These are phyloP conservation scores for Trichopria drosophilae DNA, from an alignment of 2,888 invertebrate genomes.

Conservation along the genomic window DNA sequence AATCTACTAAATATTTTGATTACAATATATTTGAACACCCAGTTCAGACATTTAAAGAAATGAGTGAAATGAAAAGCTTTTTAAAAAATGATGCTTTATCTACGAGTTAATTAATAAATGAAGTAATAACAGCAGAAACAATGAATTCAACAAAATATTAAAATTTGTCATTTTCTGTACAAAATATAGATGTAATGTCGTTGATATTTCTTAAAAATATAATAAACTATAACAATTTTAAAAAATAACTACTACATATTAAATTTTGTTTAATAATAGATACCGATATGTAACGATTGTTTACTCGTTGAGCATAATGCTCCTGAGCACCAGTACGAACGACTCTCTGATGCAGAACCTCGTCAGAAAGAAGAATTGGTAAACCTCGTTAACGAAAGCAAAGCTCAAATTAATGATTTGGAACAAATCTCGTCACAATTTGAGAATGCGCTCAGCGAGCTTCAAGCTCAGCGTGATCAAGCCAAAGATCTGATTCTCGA, in stretches of 20 bases:
- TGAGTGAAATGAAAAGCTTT: no score
- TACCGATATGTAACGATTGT: constrained; percentile 87
- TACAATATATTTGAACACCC: no score
- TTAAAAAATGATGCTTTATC: no score
- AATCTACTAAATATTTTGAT: no score
- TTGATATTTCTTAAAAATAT: not conserved
- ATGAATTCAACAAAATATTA: no score
- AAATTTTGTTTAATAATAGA: constrained; percentile 58
- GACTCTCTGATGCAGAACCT: constrained; percentile 77
- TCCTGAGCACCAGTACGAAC: constrained; percentile 80
- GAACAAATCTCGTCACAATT: constrained; percentile 75
- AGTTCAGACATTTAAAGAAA: no score
- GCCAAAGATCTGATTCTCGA: constrained; percentile 82
- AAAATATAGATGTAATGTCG: no score
- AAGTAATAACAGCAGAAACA: no score
- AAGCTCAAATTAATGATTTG: constrained; percentile 74
- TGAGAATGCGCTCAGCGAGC: constrained; percentile 79
- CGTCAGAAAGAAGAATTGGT: constrained; percentile 77
- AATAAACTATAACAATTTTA: not conserved
- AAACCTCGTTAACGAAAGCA: constrained; percentile 74
- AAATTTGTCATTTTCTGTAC: no score
- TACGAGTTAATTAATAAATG: no score
- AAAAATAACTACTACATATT: no score
- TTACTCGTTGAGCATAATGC: constrained; percentile 80
- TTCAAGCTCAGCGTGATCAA: constrained; percentile 84